These are phyloP conservation scores for Artibeus jamaicensis DNA, from an alignment of 2,797 vertebrate species.

Conservation along the genomic window DNA sequence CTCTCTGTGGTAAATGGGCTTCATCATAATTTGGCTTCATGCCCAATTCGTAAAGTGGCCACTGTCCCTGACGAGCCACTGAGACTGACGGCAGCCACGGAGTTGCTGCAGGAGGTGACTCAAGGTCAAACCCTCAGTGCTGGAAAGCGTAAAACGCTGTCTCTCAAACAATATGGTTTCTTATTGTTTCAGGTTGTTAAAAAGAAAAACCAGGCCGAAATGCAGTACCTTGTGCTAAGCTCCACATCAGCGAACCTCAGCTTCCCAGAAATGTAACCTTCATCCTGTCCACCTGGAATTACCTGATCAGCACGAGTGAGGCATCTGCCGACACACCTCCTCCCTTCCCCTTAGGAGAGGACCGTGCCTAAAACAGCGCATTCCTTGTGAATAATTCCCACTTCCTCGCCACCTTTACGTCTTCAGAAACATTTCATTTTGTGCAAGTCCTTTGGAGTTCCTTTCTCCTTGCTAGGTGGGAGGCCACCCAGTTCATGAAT, in stretches of 20 bases:
- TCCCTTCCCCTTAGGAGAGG: background rate
- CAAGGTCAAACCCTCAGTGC: conserved; percentile 36
- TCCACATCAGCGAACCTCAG: background rate
- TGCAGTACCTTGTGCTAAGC: background rate
- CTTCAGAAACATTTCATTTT: background rate
- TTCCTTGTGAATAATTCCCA: background rate
- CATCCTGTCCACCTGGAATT: background rate
- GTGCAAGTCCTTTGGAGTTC: background rate
- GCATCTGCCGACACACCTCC: background rate
- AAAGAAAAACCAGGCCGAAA: background rate
- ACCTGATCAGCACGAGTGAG: background rate
- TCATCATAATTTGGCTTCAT: conserved; percentile 56
- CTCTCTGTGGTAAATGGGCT: background rate
- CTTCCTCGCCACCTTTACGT: background rate
- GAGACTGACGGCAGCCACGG: background rate
- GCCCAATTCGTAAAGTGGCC: background rate
- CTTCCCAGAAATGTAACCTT: background rate
- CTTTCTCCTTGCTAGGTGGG: background rate
- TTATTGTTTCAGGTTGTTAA: background rate
- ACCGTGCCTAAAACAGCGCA: background rate
- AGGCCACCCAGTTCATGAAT: background rate
- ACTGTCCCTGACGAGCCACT: background rate
- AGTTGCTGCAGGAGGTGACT: background rate
- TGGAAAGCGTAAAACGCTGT: background rate
- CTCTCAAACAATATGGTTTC: background rate